Evolutionary conservation across 2,888 invertebrate species (phyloP).

Genomic region (Tetragonisca angustula): DNA sequence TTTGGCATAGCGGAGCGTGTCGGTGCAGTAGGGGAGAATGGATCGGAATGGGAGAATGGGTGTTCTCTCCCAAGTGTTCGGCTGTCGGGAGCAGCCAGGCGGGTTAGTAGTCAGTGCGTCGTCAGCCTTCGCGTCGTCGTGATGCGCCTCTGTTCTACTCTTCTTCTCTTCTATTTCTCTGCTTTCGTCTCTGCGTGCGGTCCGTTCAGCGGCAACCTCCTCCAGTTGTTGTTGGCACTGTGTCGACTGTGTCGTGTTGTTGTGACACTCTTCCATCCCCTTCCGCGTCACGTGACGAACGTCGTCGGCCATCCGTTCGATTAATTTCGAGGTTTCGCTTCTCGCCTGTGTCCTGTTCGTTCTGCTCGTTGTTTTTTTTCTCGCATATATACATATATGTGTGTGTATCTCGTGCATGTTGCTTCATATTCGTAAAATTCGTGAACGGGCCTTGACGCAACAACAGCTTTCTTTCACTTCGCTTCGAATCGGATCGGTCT

Average conservation of each 20-base stretch:
- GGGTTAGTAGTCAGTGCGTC: conserved; percentile 79
- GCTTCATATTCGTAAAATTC: no score
- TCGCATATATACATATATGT: no score
- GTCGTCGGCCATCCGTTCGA: background rate
- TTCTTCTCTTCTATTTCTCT: conserved; percentile 10
- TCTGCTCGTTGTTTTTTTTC: background rate
- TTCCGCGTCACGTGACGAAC: background rate
- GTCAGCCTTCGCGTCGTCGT: conserved; percentile 82
- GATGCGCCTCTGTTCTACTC: conserved; percentile 68
- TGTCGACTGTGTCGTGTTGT: background rate
- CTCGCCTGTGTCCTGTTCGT: background rate
- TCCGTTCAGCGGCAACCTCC: conserved; percentile 20
- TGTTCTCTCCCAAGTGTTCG: conserved; percentile 60
- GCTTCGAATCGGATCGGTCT: background rate
- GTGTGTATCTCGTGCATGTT: no score
- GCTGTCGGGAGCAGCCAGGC: conserved; percentile 69
- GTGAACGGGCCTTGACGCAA: background rate
- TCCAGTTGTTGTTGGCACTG: background rate
- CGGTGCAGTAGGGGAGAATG: conserved; percentile 63
- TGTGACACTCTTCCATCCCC: background rate
- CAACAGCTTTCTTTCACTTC: background rate
- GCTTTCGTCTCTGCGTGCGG: conserved; percentile 13
- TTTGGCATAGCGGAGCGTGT: conserved; percentile 66
- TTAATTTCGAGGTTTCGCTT: background rate
- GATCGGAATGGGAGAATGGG: conserved; percentile 53